Conservation (phyloP, 2,888 invertebrate genomes). For the Carcina quercana region DNA sequence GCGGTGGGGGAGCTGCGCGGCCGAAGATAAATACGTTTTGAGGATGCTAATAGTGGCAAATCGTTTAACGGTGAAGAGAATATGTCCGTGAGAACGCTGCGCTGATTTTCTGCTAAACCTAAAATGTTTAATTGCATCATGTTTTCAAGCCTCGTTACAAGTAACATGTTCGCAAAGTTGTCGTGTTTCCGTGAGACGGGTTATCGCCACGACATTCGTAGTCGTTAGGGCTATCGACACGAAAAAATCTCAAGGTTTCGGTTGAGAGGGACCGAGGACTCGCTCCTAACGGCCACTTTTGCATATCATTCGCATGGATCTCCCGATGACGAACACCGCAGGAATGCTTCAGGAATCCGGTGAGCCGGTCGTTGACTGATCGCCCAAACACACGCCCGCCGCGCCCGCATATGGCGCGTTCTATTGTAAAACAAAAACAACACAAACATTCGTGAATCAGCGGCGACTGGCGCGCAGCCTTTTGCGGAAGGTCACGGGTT, state of each 20-base stretch:
- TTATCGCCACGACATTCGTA: slow-evolving; percentile 1
- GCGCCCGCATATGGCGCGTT: slow-evolving; percentile 28
- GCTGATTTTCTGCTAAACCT: slow-evolving; percentile 39
- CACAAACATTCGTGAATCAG: slow-evolving; percentile 51
- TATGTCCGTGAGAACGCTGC: slow-evolving; percentile 34
- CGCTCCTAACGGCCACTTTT: slow-evolving; percentile 38
- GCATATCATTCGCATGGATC: slow-evolving; percentile 59
- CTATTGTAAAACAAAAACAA: slow-evolving; percentile 39
- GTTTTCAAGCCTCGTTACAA: slow-evolving; percentile 23
- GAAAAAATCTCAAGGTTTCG: slow-evolving; percentile 27
- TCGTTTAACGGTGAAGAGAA: slow-evolving; percentile 34
- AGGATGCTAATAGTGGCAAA: slow-evolving; percentile 33
- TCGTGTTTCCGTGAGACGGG: background rate
- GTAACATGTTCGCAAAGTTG: slow-evolving; percentile 17
- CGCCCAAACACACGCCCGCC: slow-evolving; percentile 33
- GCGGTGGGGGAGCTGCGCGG: slow-evolving; percentile 17
- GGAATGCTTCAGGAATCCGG: slow-evolving; percentile 47
- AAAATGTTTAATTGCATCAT: slow-evolving; percentile 34
- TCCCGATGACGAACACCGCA: slow-evolving; percentile 40
- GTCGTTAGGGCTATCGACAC: slow-evolving; percentile 21
- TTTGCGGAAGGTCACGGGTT: slow-evolving; percentile 55
- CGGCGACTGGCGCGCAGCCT: slow-evolving; percentile 30
- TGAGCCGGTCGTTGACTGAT: slow-evolving; percentile 50
- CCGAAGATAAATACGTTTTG: slow-evolving; percentile 28
- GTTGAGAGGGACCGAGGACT: slow-evolving; percentile 26